Percentiles rank a stretch among this genome's conserved stretches.
These are phyloP conservation scores for Ammodytes dubius DNA, from an alignment of 2,113 vertebrate species.

Conservation along the genomic window DNA sequence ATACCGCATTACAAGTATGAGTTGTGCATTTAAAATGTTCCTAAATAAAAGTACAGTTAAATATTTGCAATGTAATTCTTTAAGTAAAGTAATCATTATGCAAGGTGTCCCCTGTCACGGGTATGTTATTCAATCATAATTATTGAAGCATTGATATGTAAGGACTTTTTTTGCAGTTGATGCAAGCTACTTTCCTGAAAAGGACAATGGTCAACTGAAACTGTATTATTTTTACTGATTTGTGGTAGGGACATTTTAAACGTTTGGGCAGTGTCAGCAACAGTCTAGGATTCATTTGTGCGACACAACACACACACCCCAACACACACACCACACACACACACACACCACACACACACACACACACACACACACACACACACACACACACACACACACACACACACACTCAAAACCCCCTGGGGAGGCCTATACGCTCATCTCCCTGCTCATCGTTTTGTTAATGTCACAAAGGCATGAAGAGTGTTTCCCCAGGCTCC, in stretches of 20 bases:
- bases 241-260: constrained; percentile 5
- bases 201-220: constrained; percentile 5
- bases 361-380: too few species aligned
- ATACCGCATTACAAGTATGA: neutral
- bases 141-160: neutral
- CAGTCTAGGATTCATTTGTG: constrained; percentile 26
- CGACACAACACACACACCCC: too few species aligned
- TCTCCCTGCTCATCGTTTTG: constrained; percentile 67
- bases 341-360: too few species aligned
- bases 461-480: constrained; percentile 77
- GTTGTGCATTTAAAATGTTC: neutral
- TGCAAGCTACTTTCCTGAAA: neutral
- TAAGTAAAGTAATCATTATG: neutral
- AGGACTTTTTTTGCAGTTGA: neutral
- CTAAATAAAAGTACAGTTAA: neutral
- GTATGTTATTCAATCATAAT: neutral
- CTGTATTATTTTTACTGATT: neutral
- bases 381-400: too few species aligned
- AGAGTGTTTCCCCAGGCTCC: constrained; percentile 67
- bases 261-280: constrained; percentile 20
- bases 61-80: neutral
- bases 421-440: constrained; percentile 49
- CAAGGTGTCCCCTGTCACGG: neutral
- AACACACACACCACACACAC: too few species aligned
- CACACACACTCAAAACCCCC: constrained; percentile 11